Conservation (phyloP, 2,113 vertebrate species). For the Zosterops hypoxanthus region DNA sequence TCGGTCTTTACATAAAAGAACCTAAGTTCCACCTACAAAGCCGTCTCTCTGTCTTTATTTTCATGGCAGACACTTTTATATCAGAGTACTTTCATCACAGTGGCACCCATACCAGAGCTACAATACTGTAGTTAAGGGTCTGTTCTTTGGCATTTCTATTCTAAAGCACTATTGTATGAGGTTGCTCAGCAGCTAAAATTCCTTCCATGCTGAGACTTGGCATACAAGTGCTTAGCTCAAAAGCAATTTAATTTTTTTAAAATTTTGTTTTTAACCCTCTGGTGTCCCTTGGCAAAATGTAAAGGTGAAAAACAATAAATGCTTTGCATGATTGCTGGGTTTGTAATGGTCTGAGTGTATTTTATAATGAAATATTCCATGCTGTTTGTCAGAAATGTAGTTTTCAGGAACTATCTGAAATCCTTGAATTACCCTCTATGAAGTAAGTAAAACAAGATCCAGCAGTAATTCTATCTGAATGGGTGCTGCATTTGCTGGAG, state of each 20-base stretch:
- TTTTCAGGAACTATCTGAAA: not conserved
- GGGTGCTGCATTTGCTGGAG: not conserved
- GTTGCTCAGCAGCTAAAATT: constrained; percentile 74
- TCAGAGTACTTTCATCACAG: constrained; percentile 73
- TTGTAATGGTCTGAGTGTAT: not conserved
- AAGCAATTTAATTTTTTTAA: constrained; percentile 64
- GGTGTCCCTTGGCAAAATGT: not conserved
- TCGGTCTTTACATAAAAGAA: constrained; percentile 67
- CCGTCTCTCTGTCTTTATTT: constrained; percentile 71
- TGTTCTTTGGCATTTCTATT: constrained; percentile 70
- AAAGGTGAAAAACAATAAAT: constrained; percentile 10
- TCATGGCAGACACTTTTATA: constrained; percentile 73
- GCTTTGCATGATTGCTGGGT: not conserved
- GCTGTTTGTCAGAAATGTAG: not conserved
- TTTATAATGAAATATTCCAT: not conserved
- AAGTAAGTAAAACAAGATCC: not conserved
- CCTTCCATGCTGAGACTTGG: constrained; percentile 72
- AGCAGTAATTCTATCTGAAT: not conserved
- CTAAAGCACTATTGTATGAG: constrained; percentile 71
- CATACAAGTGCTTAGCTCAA: constrained; percentile 61
- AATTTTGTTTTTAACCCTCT: constrained; percentile 51
- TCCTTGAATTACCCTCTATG: not conserved
- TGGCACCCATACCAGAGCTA: constrained; percentile 72
- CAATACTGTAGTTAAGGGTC: constrained; percentile 73
- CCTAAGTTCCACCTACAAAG: constrained; percentile 72